Conservation (phyloP, 2,888 invertebrate species). For the Eupithecia centaureata region DNA sequence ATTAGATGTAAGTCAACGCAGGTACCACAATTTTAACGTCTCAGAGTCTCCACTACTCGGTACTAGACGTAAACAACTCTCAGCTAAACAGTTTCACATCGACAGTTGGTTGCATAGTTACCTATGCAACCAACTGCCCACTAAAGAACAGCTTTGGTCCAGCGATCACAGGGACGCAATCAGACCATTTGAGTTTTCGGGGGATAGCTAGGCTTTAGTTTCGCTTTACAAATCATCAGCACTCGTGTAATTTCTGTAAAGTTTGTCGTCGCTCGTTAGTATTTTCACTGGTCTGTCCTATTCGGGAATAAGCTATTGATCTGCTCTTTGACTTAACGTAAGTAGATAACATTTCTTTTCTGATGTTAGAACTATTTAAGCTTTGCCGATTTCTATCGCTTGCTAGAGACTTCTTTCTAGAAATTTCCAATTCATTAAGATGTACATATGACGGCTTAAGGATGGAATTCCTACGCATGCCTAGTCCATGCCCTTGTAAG, state of each 20-base stretch:
- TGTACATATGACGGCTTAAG: too few relatives aligned
- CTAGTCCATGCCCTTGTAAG: too few relatives aligned
- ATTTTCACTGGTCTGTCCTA: too few relatives aligned
- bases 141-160: conserved; percentile 29
- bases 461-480: too few relatives aligned
- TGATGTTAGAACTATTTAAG: not conserved
- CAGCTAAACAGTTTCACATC: conserved; percentile 12
- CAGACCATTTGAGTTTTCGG: not conserved
- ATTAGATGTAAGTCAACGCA: not conserved
- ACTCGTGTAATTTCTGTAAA: not conserved
- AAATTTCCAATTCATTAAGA: too few relatives aligned
- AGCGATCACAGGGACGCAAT: conserved; percentile 6
- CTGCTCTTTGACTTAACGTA: not conserved
- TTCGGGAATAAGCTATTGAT: not conserved
- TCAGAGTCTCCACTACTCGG: not conserved
- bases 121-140: conserved; percentile 21
- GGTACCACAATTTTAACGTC: conserved; percentile 2
- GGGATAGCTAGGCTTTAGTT: not conserved
- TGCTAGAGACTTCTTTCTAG: not conserved
- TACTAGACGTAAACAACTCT: conserved; percentile 14
- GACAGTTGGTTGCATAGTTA: too few relatives aligned
- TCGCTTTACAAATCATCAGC: not conserved
- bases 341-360: not conserved
- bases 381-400: not conserved
- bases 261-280: too few relatives aligned